Base-by-base conservation (phyloP, 2,113 vertebrate genomes). In the Ammodytes marinus region DNA sequence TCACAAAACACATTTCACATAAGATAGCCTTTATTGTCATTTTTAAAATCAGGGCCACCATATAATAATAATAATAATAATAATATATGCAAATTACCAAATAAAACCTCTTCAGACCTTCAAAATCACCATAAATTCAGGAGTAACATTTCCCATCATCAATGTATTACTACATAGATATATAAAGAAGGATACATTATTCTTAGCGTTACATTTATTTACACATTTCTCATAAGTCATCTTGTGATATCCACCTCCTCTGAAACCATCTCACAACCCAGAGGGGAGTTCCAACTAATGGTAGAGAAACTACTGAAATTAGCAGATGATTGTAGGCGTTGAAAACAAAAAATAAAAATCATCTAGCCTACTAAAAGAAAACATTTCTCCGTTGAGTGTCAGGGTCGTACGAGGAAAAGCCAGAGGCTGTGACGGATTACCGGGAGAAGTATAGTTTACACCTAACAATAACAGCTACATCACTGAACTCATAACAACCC, bases 391-490 rank as follows among this genome's bases (percentile, higher is more conserved):
- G 74, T 52, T 40, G 50, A 67, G 77, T 69, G 65, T 63, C 37
- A 27, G 27, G 72, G 42, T 14, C 59, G n/a, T 47, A 47, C 40
- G 47, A 37, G 52, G 58, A 74, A 27, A 27, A 60, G 54, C 53
- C 82, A 5, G 60, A 9, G 17, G 72, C 84, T 64, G 73, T 79
- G 85, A 85, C 74, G 49, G 78, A 91, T 86, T 57, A 87, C 68
- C 79, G 5, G 67, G 40, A 85, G 80, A 77, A 64, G 82, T 80
- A 52, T 72, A 57, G 91, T 93, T 92, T 92, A 90, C 64, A 70
- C 66, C 63, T 50, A 89, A 92, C 86, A 91, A 89, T 90, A 93
- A 92, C 89, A 91, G 87, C 86, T 85, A 74, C 83, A 89, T 91
- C 86, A 76, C 83, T 58, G 69, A 90, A 91, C 79, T 92, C 86